phyloP scores from a whole-genome alignment of 2,888 invertebrate genomes.

The Rhingia rostrata region DNA sequence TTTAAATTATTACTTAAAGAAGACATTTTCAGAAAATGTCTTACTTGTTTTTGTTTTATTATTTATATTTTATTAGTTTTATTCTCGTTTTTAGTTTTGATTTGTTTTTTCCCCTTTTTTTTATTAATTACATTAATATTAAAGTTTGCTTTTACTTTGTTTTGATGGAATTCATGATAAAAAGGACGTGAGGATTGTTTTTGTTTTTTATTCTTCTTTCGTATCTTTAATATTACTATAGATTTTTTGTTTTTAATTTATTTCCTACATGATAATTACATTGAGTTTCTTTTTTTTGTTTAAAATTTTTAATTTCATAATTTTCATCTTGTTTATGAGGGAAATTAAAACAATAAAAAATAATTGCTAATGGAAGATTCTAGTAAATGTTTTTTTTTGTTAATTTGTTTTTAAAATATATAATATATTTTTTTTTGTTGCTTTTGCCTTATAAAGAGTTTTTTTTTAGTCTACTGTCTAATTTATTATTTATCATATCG shows the following conservation, averaged over 20 bases:
- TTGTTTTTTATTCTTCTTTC: constrained; percentile 39
- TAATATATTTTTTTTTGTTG: constrained; percentile 62
- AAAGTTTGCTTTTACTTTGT: constrained; percentile 40
- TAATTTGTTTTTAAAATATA: constrained; percentile 52
- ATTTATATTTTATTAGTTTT: constrained; percentile 47
- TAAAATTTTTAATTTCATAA: constrained; percentile 43
- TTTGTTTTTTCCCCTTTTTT: constrained; percentile 38
- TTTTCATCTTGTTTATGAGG: constrained; percentile 45
- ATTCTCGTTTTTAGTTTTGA: constrained; percentile 62
- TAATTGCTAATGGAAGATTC: constrained; percentile 76
- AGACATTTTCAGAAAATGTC: constrained; percentile 64
- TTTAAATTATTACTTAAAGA: constrained; percentile 28
- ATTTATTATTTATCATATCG: constrained; percentile 61
- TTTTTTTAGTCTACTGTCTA: constrained; percentile 59
- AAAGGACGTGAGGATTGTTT: constrained; percentile 67
- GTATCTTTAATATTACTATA: constrained; percentile 55
- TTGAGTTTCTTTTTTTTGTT: constrained; percentile 60
- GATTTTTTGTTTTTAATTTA: constrained; percentile 49
- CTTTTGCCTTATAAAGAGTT: constrained; percentile 58
- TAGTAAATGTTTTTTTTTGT: constrained; percentile 67
- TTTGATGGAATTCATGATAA: constrained; percentile 74
- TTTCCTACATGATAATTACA: constrained; percentile 72
- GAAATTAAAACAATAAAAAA: constrained; percentile 65
- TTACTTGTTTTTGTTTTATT: constrained; percentile 23
- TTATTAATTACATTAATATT: constrained; percentile 73